Percentiles rank a stretch among this genome's conserved stretches.
Evolutionary conservation across 1,140 invertebrate species (phyloP).

Genomic region (Lepidotrigona ventralis): DNA sequence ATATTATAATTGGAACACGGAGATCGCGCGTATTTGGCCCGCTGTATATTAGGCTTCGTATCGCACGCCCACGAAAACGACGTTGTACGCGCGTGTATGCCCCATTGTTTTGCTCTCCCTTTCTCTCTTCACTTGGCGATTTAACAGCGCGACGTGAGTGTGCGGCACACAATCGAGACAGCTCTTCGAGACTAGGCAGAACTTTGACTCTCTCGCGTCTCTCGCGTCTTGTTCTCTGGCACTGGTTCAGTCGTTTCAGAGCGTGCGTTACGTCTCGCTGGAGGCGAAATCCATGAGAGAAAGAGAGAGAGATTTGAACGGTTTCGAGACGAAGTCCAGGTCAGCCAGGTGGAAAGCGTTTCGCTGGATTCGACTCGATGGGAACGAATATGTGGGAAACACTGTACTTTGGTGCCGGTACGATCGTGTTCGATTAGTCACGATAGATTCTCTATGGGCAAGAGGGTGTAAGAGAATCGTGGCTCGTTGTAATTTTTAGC

Average conservation of each 20-base stretch:
- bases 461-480: neutral
- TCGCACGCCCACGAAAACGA: constrained; percentile 22
- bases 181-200: neutral
- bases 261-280: neutral
- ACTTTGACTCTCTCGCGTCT: neutral
- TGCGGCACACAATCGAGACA: neutral
- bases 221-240: neutral
- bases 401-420: neutral
- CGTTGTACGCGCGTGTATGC: neutral
- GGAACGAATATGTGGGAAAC: neutral
- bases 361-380: constrained; percentile 14
- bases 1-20: constrained; percentile 48
- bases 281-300: neutral
- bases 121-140: neutral
- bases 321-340: neutral
- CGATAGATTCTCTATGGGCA: neutral
- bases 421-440: neutral
- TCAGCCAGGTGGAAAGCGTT: neutral
- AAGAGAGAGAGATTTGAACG: constrained; percentile 3
- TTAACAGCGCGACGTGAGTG: neutral
- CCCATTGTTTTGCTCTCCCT: neutral
- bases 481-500: neutral
- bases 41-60: constrained; percentile 10
- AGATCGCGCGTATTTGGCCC: constrained; percentile 21
- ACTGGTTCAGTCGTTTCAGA: neutral